Conservation (phyloP, 2,113 vertebrate species). For the Odobenus rosmarus region DNA sequence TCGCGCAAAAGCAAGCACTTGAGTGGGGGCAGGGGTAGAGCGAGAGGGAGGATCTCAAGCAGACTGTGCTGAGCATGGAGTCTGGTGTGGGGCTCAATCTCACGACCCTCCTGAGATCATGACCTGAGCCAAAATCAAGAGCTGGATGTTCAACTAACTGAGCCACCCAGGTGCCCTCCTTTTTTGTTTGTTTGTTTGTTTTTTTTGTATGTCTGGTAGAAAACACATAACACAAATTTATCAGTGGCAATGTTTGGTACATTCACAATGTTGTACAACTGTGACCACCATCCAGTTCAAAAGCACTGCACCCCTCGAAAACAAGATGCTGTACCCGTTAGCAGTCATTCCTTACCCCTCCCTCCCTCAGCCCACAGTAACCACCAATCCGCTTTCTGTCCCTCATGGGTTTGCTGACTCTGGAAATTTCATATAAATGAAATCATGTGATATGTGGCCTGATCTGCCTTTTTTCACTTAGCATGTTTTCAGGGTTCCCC, state of each 20-base stretch:
- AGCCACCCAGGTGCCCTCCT: not conserved
- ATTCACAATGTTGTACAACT: not conserved
- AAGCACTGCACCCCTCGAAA: not conserved
- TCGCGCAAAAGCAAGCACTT: not conserved
- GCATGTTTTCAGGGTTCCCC: not conserved
- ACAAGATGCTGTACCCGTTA: not conserved
- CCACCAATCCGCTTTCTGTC: not conserved
- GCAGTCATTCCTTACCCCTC: not conserved
- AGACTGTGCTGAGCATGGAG: not conserved
- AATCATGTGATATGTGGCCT: not conserved
- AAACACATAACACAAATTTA: not conserved
- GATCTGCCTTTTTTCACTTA: not conserved
- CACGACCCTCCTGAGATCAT: not conserved
- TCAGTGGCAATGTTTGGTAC: not conserved
- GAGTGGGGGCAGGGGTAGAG: not conserved
- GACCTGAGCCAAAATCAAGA: not conserved
- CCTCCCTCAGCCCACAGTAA: not conserved
- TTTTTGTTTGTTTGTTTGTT: not conserved
- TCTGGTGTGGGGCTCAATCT: not conserved
- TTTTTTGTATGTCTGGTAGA: not conserved
- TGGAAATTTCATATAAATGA: not conserved
- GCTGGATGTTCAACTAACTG: not conserved
- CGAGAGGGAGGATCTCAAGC: not conserved
- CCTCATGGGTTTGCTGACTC: not conserved
- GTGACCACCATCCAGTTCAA: not conserved